These are phyloP conservation scores for Leuciscus waleckii DNA, from an alignment of 2,797 vertebrate species.

Conservation along the genomic window DNA sequence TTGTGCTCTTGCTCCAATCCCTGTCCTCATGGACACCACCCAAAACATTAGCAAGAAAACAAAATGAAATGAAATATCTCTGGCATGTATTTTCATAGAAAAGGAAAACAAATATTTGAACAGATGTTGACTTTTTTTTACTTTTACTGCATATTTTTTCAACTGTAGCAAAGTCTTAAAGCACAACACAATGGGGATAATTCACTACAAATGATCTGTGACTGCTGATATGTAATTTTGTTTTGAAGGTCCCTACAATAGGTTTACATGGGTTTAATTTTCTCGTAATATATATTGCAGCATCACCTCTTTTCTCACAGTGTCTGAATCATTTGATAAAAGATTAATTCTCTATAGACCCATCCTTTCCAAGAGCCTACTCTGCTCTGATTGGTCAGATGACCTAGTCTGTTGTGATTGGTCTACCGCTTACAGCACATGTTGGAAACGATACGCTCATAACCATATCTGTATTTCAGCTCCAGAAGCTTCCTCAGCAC, in stretches of 20 bases:
- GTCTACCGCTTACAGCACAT: neutral
- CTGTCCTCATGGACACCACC: conserved; percentile 67
- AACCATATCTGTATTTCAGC: neutral
- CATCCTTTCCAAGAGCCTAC: neutral
- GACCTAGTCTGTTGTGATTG: neutral
- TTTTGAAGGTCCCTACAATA: neutral
- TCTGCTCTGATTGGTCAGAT: neutral
- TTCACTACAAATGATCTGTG: neutral
- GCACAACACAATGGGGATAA: conserved; percentile 26
- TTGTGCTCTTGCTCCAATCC: conserved; percentile 67
- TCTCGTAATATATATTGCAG: neutral
- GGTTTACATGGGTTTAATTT: neutral
- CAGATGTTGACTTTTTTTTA: conserved; percentile 73
- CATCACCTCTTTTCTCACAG: neutral
- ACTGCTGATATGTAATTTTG: neutral
- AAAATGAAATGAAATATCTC: conserved; percentile 64
- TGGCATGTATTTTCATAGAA: conserved; percentile 68
- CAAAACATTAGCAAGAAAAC: conserved; percentile 48
- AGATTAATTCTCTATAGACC: neutral
- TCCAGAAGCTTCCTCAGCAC: neutral
- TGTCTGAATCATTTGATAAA: neutral
- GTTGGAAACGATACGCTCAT: neutral
- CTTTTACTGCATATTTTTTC: conserved; percentile 17
- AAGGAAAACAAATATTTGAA: conserved; percentile 80
- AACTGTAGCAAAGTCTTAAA: conserved; percentile 39